phyloP scores from a whole-genome alignment of 2,113 vertebrate species.

The Rhynchopsitta pachyrhyncha region DNA sequence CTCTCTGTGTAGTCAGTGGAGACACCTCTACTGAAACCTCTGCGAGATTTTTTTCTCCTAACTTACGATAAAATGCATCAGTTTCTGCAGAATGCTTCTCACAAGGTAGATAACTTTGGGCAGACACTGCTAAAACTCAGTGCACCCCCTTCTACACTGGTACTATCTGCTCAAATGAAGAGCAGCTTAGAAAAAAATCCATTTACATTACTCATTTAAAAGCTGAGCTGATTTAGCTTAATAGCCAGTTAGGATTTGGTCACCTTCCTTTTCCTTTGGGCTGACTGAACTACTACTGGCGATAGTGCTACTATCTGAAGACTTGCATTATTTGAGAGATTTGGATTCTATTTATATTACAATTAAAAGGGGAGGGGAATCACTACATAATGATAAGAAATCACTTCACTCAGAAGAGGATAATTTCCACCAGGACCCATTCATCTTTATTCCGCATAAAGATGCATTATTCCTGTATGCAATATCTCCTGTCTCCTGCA shows the following conservation, averaged over 20 bases:
- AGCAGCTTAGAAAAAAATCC: not conserved
- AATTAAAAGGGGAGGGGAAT: conserved; percentile 38
- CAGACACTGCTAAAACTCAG: not conserved
- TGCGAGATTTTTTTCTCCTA: not conserved
- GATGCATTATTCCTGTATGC: not conserved
- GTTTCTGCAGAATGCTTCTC: not conserved
- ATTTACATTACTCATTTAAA: conserved; percentile 24
- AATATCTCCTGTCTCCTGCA: not conserved
- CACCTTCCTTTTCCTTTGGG: conserved; percentile 14
- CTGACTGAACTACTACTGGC: not conserved
- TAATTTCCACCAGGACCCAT: conserved; percentile 16
- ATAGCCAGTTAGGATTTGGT: not conserved
- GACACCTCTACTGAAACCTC: not conserved
- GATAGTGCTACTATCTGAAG: not conserved
- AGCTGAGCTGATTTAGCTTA: conserved; percentile 30
- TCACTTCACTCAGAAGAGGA: not conserved
- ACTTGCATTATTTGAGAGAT: conserved; percentile 8
- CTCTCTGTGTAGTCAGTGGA: not conserved
- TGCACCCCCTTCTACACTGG: not conserved
- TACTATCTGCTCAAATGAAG: not conserved
- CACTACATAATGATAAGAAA: not conserved
- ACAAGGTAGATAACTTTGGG: not conserved
- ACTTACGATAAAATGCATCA: not conserved
- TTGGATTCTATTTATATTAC: not conserved
- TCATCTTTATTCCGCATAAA: conserved; percentile 29